Conservation (phyloP, 2,113 vertebrate species). For the Ctenomys sociabilis region DNA sequence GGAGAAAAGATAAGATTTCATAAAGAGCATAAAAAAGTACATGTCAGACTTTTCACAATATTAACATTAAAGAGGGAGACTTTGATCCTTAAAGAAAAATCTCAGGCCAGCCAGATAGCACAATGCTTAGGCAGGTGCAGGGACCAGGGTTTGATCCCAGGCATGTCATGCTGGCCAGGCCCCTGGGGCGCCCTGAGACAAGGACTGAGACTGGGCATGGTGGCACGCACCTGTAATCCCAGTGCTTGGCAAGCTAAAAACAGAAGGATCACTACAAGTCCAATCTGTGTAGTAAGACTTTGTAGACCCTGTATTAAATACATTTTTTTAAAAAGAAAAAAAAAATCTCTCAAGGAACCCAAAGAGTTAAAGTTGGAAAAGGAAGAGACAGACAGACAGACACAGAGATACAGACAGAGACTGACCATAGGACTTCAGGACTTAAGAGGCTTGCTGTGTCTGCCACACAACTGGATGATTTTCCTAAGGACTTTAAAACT, state of each 20-base stretch:
- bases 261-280: no score
- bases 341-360: background rate
- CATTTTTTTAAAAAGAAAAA: no score
- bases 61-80: background rate
- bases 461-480: background rate
- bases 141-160: no score
- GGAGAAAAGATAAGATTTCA: background rate
- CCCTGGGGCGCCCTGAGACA: no score
- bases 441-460: background rate
- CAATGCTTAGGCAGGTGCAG: no score
- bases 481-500: slow-evolving; percentile 45
- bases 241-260: no score
- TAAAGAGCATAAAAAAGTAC: background rate
- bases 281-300: no score
- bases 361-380: background rate
- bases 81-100: background rate
- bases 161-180: no score
- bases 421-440: rapidly evolving
- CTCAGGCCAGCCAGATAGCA: background rate
- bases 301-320: no score
- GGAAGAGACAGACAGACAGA: background rate
- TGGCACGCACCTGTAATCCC: no score
- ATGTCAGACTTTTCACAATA: background rate
- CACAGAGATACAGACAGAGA: background rate
- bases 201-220: no score